phyloP scores from a whole-genome alignment of 2,797 vertebrate genomes.

The Gadopsis bispinosus region DNA sequence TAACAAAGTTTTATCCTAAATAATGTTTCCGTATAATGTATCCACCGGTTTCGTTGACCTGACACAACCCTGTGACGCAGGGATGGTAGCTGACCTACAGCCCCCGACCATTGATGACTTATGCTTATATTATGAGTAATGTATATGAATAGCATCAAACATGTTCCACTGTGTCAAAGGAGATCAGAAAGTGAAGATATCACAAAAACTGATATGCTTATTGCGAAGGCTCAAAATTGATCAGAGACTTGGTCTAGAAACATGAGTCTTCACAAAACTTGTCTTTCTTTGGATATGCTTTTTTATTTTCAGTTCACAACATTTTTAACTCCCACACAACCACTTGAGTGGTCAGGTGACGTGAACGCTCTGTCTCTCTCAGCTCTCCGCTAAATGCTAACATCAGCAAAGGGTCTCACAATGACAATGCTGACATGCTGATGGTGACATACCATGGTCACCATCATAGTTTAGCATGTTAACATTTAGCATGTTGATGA shows the following conservation, averaged over 20 bases:
- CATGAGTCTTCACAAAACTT: no score
- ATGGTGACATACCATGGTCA: neutral
- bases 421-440: neutral
- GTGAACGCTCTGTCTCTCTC: no score
- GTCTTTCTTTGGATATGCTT: no score
- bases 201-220: neutral
- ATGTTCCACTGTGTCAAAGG: neutral
- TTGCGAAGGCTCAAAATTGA: neutral
- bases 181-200: neutral
- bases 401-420: neutral
- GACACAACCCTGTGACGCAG: slow-evolving; percentile 4
- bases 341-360: no score
- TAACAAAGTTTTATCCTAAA: slow-evolving; percentile 2
- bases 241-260: neutral
- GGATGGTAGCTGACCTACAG: neutral
- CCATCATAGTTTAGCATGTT: no score
- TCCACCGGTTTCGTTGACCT: slow-evolving; percentile 14
- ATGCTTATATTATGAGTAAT: slow-evolving; percentile 2
- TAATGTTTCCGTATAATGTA: slow-evolving; percentile 9
- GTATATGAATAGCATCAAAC: neutral
- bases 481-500: no score
- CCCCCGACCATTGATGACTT: slow-evolving; percentile 1
- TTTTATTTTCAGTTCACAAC: no score
- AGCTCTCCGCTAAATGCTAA: neutral
- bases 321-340: no score